These are phyloP conservation scores for Eledone cirrhosa DNA, from an alignment of 2,888 invertebrate species.

Conservation along the genomic window DNA sequence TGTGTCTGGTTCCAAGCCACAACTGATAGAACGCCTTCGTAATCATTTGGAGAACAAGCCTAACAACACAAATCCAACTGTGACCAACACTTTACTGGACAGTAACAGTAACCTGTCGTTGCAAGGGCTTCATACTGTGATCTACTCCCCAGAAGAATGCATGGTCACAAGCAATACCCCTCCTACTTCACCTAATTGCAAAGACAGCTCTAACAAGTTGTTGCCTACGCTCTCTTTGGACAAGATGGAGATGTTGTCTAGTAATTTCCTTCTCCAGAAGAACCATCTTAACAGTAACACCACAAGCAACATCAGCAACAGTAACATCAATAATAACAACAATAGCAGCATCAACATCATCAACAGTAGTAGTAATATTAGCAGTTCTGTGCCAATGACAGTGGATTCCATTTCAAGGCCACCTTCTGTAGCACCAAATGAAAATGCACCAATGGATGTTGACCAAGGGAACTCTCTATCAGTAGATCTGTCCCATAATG, in stretches of 20 bases:
- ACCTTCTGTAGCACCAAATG: conserved; percentile 56
- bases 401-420: conserved; percentile 60
- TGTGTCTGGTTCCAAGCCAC: conserved; percentile 95
- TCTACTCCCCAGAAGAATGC: conserved; percentile 15
- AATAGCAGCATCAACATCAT: no score
- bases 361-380: not conserved
- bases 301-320: not conserved
- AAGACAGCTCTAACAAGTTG: conserved; percentile 39
- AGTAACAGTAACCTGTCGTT: conserved; percentile 40
- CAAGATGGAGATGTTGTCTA: conserved; percentile 53
- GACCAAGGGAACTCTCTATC: conserved; percentile 41
- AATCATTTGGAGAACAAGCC: conserved; percentile 68
- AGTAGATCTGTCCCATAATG: not conserved
- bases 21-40: conserved; percentile 88
- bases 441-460: conserved; percentile 60
- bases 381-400: conserved; percentile 41
- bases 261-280: conserved; percentile 38
- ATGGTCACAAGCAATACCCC: conserved; percentile 41
- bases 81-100: conserved; percentile 35
- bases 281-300: conserved; percentile 29
- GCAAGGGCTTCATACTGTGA: conserved; percentile 28
- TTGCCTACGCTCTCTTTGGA: conserved; percentile 58
- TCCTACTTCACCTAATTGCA: conserved; percentile 53
- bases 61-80: conserved; percentile 32
- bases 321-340: not conserved